Evolutionary conservation across 1,140 invertebrate genomes (phyloP), one percentile per base, ranked within the genome.

Genomic region (Drosophila kurseongensis): DNA sequence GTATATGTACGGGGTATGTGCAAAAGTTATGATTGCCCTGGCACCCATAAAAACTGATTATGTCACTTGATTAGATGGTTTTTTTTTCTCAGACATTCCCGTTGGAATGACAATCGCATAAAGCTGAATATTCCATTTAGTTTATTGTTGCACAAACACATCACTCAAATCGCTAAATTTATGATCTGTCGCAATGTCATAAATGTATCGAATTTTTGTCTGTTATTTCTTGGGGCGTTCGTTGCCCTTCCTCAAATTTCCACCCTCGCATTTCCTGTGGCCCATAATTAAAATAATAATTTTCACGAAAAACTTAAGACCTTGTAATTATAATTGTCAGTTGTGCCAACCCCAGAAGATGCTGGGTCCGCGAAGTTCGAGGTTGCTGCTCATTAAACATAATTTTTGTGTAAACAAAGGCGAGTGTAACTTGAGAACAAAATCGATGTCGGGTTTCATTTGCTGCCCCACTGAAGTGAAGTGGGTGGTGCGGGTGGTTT

Each of bases 301-400:
- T 84, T 88, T 88, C 74, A 88, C 63, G 83, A 83, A 88, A 88
- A 88, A 84, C 84, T 84, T 89, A 88, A 88, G 84, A 89, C 84
- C 68, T 78, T 89, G 84, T 88, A 88, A 88, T 88, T 88, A 89
- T 88, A 88, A 89, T 89, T 88, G 84, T 89, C 84, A 89, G 84
- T 89, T 85, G 75, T 65, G 66, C 67, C 84, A 80, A 84, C 80
- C 84, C 84, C 61, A 69, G 16, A 62, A 61, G 57, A 56, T 32
- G 48, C 41, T 55, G 18, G 38, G 42, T 32, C 27, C 29, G 5
- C n/a, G 38, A 9, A 65, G 23, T 52, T 60, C 59, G 61, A 66
- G 58, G 78, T 65, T 56, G 67, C 61, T 85, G 79, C 84, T 88
- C 84, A 88, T 88, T 88, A 88, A 89, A 83, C 83, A 88, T 88